Percentiles rank a stretch among this genome's conserved stretches.
phyloP scores from a whole-genome alignment of 2,113 vertebrate species.

The Poicephalus meyeri region DNA sequence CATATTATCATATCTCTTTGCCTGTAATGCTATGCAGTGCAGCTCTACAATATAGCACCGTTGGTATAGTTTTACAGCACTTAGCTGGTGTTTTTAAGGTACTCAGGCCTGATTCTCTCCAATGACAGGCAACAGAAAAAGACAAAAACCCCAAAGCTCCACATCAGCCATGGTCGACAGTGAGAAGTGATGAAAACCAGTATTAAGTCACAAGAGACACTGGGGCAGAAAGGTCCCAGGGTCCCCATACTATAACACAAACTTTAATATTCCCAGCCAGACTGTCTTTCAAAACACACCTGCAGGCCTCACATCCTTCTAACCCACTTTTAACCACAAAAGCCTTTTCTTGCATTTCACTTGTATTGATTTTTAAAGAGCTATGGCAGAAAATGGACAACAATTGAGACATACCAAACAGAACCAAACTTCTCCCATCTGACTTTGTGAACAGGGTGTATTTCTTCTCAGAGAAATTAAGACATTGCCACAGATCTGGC shows the following conservation, averaged over 20 bases:
- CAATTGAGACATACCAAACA: fast-evolving
- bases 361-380: not conserved
- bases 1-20: not conserved
- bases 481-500: not conserved
- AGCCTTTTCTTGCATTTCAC: not conserved
- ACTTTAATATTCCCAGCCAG: not conserved
- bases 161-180: not conserved
- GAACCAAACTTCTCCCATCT: not conserved
- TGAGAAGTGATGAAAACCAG: not conserved
- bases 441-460: fast-evolving
- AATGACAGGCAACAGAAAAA: not conserved
- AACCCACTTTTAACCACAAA: not conserved
- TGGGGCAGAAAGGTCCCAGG: not conserved
- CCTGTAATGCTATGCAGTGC: not conserved
- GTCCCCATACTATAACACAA: not conserved
- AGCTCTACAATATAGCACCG: fast-evolving
- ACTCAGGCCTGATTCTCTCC: not conserved
- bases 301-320: not conserved
- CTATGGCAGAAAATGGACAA: not conserved
- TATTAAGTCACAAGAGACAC: not conserved
- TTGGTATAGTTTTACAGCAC: not conserved
- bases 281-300: not conserved
- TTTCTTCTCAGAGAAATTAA: not conserved
- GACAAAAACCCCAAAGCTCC: not conserved
- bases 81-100: not conserved